Base-by-base conservation (phyloP, 2,888 invertebrate genomes). In the Morpho deidamia region DNA sequence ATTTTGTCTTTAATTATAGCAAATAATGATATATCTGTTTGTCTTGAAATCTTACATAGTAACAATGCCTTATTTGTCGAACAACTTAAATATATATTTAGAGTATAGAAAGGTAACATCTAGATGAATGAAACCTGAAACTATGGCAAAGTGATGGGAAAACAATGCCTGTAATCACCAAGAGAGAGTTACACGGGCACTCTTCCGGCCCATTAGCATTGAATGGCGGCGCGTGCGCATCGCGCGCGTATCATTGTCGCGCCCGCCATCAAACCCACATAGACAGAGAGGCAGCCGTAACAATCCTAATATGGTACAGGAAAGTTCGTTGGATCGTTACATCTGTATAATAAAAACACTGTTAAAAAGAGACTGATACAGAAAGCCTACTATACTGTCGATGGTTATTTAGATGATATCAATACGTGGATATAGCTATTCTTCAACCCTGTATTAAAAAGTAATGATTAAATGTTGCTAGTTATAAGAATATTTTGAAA, bases 131-230 rank as follows among this genome's bases (percentile, higher is more conserved):
- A 43, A 56, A 55, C 55, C 50, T 60, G 54, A 62, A 58, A 61
- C 42, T 44, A 42, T 44, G 51, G 48, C 46, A 42, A 53, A 56
- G 58, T 45, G 54, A 51, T 65, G 64, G 70, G 74, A 70, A 73
- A 72, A 85, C 77, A 83, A 83, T 81, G 71, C 68, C 64, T 74
- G 76, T 72, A 72, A 79, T 78, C 73, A 72, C 64, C 58, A 61
- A 73, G 80, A 83, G 83, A 84, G 83, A 78, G 79, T 73, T 72
- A 74, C 76, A 74, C 76, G 78, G 75, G 78, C 78, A 74, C 75
- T 84, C 83, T 83, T 85, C 83, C 85, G 80, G 73, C 69, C 80
- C 81, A 89, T 89, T 88, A 87, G 83, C 88, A 89, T 87, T 87
- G 85, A 88, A 88, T 86, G 74, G 73, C 75, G 72, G 70, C 80